These are phyloP conservation scores for Epizoanthus scotinus DNA, from an alignment of 92 coral and sea anemone genomes.

Conservation along the genomic window DNA sequence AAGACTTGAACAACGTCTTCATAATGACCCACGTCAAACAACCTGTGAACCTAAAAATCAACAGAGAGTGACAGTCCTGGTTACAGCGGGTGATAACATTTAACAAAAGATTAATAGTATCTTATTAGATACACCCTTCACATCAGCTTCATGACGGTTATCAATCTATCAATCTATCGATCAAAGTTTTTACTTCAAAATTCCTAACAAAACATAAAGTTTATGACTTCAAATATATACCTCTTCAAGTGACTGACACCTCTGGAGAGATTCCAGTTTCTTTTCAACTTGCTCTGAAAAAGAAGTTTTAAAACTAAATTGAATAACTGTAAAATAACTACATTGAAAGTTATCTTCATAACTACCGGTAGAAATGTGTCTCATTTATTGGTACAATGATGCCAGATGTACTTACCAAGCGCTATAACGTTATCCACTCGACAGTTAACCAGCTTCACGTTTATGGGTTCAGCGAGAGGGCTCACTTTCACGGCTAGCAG, in stretches of 20 bases:
- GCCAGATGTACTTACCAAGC: slow-evolving; percentile 57
- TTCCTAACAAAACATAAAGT: background rate
- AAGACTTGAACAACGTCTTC: slow-evolving; percentile 88
- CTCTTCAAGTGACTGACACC: slow-evolving; percentile 98
- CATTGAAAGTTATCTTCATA: background rate
- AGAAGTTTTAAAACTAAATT: background rate
- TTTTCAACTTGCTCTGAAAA: slow-evolving; percentile 85
- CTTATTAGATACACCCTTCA: background rate
- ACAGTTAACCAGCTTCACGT: slow-evolving; percentile 92
- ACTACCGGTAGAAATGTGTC: background rate
- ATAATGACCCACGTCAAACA: slow-evolving; percentile 87
- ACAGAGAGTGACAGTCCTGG: background rate
- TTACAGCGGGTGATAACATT: background rate
- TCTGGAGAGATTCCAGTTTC: slow-evolving; percentile 92
- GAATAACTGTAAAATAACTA: slow-evolving; percentile 12
- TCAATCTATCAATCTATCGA: no score
- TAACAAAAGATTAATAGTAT: no score
- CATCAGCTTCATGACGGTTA: no score
- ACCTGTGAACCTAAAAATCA: slow-evolving; percentile 79
- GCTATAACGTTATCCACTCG: slow-evolving; percentile 88
- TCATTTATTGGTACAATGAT: background rate
- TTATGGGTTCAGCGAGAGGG: slow-evolving; percentile 83
- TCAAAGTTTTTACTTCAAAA: background rate
- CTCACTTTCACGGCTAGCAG: slow-evolving; percentile 81
- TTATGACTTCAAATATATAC: slow-evolving; percentile 39